A percentile compares a stretch with the other conserved stretches of the same genome.
These are phyloP conservation scores for Lamproptera curius DNA, from an alignment of 2,888 invertebrate genomes.

Conservation along the genomic window DNA sequence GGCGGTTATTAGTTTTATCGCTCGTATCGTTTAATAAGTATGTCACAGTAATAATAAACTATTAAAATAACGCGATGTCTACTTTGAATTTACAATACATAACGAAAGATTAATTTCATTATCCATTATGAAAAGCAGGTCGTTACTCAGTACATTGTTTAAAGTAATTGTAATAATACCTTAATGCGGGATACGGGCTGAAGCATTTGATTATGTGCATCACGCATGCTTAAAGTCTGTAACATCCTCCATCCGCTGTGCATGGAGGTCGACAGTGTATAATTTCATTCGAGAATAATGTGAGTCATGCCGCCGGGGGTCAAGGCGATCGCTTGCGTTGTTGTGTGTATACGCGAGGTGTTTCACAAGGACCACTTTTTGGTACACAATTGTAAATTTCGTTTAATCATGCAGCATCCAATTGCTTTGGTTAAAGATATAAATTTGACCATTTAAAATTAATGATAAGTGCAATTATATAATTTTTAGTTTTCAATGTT, in stretches of 20 bases:
- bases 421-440: neutral
- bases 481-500: neutral
- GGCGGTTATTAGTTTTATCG: too few relatives aligned
- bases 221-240: slow-evolving; percentile 9
- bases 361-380: slow-evolving; percentile 10
- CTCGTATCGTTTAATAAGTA: too few relatives aligned
- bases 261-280: slow-evolving; percentile 8
- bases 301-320: slow-evolving; percentile 15
- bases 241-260: slow-evolving; percentile 14
- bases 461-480: neutral
- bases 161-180: neutral
- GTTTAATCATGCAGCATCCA: neutral
- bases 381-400: slow-evolving; percentile 1
- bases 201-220: slow-evolving; percentile 17
- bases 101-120: too few relatives aligned
- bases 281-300: slow-evolving; percentile 16
- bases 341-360: slow-evolving; percentile 4
- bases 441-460: neutral
- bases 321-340: slow-evolving; percentile 11
- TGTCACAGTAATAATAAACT: too few relatives aligned
- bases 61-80: too few relatives aligned
- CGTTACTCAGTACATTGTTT: too few relatives aligned
- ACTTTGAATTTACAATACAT: too few relatives aligned
- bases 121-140: too few relatives aligned
- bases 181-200: too few relatives aligned